These are phyloP conservation scores for Acronicta aceris DNA, from an alignment of 2,888 invertebrate genomes.

Conservation along the genomic window DNA sequence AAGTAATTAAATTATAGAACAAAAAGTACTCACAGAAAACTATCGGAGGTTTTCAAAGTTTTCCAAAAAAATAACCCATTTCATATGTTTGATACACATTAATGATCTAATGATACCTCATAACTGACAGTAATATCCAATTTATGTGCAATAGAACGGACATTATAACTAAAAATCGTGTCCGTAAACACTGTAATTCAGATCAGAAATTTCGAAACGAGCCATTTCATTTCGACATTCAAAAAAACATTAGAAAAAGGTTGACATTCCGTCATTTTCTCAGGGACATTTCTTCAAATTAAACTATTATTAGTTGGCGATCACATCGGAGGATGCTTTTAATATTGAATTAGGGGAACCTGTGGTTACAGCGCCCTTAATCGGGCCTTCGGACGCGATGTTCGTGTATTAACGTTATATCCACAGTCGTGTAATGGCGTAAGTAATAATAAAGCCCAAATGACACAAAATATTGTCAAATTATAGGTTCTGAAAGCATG, in stretches of 20 bases:
- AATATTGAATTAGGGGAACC: slow-evolving; percentile 89
- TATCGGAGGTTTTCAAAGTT: too few species aligned
- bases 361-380: slow-evolving; percentile 87
- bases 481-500: slow-evolving; percentile 88
- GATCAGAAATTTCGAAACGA: slow-evolving; percentile 70
- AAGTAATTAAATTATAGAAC: too few species aligned
- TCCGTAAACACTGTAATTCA: slow-evolving; percentile 74
- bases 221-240: slow-evolving; percentile 75
- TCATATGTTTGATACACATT: slow-evolving; percentile 55
- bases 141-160: slow-evolving; percentile 64
- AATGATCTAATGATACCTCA: slow-evolving; percentile 58
- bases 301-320: slow-evolving; percentile 88
- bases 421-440: slow-evolving; percentile 86
- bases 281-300: slow-evolving; percentile 88
- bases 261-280: slow-evolving; percentile 88
- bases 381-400: slow-evolving; percentile 79
- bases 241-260: slow-evolving; percentile 76
- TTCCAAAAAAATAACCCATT: slow-evolving; percentile 36
- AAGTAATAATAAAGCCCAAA: slow-evolving; percentile 89
- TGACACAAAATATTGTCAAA: slow-evolving; percentile 90
- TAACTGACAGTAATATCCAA: slow-evolving; percentile 64
- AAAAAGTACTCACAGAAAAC: too few species aligned
- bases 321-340: slow-evolving; percentile 88
- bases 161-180: slow-evolving; percentile 69
- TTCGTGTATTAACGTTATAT: slow-evolving; percentile 86